A percentile compares a stretch with the other conserved stretches of the same genome.
Conservation (phyloP, 2,888 invertebrate species). For the Tipula vernalis region DNA sequence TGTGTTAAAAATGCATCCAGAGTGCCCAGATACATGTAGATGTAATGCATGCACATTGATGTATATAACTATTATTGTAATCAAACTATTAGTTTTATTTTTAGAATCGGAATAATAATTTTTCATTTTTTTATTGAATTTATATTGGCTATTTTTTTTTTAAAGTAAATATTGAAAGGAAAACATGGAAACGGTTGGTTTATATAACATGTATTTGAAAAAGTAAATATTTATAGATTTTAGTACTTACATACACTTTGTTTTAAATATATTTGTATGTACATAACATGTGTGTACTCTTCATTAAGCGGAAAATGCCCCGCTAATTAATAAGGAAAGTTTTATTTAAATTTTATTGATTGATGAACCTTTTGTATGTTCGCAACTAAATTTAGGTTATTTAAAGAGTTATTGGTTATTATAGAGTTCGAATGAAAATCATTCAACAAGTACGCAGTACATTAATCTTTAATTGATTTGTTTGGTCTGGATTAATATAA, state of each 20-base stretch:
- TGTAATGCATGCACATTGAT: neutral
- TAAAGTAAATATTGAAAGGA: neutral
- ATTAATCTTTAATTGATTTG: neutral
- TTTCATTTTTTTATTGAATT: neutral
- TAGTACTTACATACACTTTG: neutral
- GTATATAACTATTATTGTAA: neutral
- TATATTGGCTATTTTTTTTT: neutral
- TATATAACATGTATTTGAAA: neutral
- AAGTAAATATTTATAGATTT: neutral
- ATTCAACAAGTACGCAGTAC: neutral
- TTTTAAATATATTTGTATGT: neutral
- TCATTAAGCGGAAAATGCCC: neutral
- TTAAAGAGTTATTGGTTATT: neutral
- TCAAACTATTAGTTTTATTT: neutral
- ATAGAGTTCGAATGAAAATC: neutral
- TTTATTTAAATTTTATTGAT: neutral
- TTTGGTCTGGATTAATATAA: neutral
- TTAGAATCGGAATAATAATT: neutral
- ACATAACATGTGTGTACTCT: neutral
- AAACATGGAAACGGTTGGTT: neutral
- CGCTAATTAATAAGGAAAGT: neutral
- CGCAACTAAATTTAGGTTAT: neutral
- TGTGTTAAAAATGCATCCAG: neutral
- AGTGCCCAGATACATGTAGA: neutral
- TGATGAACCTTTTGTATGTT: neutral